Base-by-base conservation (phyloP, 1,140 invertebrate species). In the Drosophila takahashii region DNA sequence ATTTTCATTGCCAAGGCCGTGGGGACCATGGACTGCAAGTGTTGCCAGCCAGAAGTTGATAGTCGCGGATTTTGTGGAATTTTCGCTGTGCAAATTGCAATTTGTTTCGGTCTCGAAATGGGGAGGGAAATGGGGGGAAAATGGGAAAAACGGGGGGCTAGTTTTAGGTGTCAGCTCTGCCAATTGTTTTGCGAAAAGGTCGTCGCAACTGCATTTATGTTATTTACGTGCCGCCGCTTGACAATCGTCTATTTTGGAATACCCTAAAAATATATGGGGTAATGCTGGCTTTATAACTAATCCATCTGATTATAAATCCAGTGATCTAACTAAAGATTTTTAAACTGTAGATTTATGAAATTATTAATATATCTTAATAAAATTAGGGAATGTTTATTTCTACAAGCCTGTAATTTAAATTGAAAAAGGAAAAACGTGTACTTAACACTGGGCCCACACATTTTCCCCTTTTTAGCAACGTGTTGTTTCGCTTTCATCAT, bases 1-100 rank as follows among this genome's bases (percentile, higher is more conserved):
- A 50, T 61, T 67, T 77, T 86, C 81, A 86, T 81, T 86, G 81
- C 65, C 81, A 86, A 86, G 81, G 81, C 74, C 78, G 71, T 73
- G 52, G 57, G 48, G 42, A 47, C 34, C 39, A 61, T 51, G 34
- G 29, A 48, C 11, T 5, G 45, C 26, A 54, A 71, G 36, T 39
- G 26, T 15, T 66, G 62, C 26, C 27, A 26, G 50, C 45, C 44
- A 42, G 27, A 8, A 26, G 41, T 37, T 34, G 29, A 37, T 71
- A 39, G 42, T 39, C 16, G 47, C 67, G 41, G 34, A 53, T 41
- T 52, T 73, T 26, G 34, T 50, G 26, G 44, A 67, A 50, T 62
- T 64, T 51, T 27, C 36, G 44, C 36, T 50, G 37, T 45, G 26
- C 22, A 69, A 77, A 50, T 48, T 42, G 54, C 27, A 54, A 64